A percentile compares a stretch with the other conserved stretches of the same genome.
Conservation (phyloP, 2,113 vertebrate genomes). For the Setophaga petechia region DNA sequence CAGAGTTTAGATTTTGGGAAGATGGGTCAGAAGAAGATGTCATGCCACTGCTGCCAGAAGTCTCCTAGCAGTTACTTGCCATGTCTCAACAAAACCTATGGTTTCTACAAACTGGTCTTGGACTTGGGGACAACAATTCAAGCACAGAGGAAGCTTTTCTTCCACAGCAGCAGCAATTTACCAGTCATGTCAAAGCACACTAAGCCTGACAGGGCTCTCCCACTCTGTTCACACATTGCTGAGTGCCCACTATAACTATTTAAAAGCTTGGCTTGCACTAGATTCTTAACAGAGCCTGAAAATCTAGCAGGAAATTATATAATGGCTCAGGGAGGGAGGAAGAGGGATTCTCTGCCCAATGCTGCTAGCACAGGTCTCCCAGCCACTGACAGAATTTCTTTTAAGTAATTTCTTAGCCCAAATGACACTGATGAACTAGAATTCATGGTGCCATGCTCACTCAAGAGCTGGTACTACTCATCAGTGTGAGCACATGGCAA, state of each 20-base stretch:
- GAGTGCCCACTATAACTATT: neutral
- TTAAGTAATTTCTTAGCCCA: neutral
- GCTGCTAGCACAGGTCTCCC: neutral
- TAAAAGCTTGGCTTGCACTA: neutral
- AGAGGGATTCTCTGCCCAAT: neutral
- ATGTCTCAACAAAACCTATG: neutral
- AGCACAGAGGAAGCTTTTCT: neutral
- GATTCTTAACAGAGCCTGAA: neutral
- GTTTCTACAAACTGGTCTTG: neutral
- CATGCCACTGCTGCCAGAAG: neutral
- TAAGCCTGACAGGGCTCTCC: neutral
- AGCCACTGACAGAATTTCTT: neutral
- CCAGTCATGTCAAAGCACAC: neutral
- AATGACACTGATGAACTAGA: neutral
- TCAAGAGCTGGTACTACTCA: neutral
- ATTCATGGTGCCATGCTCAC: rapidly evolving
- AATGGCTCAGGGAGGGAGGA: neutral
- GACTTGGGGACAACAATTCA: neutral
- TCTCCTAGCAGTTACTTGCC: neutral
- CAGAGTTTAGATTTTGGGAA: neutral
- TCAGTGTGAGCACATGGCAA: rapidly evolving
- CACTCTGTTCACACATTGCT: neutral
- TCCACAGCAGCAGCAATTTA: neutral
- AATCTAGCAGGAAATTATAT: neutral
- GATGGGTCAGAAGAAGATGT: neutral